These are phyloP conservation scores for Manacus vitellinus DNA, from an alignment of 2,113 vertebrate species.

Conservation along the genomic window DNA sequence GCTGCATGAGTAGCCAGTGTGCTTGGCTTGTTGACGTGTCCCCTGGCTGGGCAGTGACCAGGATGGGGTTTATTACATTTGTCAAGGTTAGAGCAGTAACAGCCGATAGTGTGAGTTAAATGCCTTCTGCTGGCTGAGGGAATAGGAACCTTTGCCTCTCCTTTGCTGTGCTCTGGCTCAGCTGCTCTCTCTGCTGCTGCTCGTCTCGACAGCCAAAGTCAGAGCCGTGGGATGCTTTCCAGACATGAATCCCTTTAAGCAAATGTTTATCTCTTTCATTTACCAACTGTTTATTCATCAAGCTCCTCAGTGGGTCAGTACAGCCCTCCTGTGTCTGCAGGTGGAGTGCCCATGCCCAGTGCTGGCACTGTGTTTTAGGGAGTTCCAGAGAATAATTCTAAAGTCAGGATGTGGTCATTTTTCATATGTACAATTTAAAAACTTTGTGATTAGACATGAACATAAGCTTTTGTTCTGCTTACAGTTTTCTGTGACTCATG, in stretches of 20 bases:
- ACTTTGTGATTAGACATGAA: neutral
- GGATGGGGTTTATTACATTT: neutral
- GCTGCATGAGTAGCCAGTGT: neutral
- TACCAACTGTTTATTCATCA: neutral
- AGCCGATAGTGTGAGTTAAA: neutral
- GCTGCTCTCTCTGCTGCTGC: neutral
- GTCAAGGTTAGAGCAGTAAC: neutral
- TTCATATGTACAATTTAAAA: neutral
- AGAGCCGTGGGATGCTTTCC: neutral
- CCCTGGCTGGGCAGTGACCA: neutral
- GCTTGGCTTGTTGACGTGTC: neutral
- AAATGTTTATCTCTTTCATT: neutral
- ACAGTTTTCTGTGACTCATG: neutral
- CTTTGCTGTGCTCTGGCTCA: neutral
- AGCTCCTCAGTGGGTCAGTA: neutral
- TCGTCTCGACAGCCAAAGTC: neutral
- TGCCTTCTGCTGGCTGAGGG: neutral
- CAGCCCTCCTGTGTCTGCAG: neutral
- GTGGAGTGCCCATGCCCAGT: neutral
- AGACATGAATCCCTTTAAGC: neutral
- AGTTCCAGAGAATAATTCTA: neutral
- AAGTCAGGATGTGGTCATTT: neutral
- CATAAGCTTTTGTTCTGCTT: neutral
- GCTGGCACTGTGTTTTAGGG: neutral
- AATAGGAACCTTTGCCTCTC: neutral